Evolutionary conservation across 2,797 vertebrate species (phyloP).

Genomic region (Premnoplex brunnescens): DNA sequence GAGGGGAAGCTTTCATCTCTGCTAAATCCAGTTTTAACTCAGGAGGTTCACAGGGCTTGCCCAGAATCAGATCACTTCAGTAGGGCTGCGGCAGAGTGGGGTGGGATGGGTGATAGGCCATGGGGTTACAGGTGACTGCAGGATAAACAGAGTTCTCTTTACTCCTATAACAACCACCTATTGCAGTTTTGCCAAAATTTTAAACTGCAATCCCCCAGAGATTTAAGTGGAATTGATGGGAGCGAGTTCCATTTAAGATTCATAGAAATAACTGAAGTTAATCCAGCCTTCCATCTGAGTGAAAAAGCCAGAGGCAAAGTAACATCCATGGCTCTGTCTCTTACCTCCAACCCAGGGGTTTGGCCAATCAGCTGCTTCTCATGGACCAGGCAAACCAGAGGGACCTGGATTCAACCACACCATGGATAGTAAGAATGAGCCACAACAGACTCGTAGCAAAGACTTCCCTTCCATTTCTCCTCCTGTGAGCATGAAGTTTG

Average conservation of each 20-base stretch:
- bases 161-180: neutral
- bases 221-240: neutral
- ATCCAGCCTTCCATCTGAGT: neutral
- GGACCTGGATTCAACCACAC: rapidly evolving
- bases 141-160: neutral
- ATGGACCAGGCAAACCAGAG: neutral
- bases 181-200: neutral
- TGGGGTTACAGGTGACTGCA: neutral
- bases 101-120: neutral
- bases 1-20: neutral
- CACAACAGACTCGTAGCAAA: neutral
- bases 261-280: neutral
- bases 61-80: neutral
- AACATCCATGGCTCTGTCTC: neutral
- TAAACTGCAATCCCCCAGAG: neutral
- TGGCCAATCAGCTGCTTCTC: neutral
- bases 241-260: neutral
- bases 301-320: neutral
- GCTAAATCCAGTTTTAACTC: neutral
- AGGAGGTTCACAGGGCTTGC: neutral
- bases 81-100: neutral
- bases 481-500: neutral
- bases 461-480: neutral
- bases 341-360: neutral
- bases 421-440: neutral